Conservation (phyloP, 1,140 invertebrate genomes). For the Cryptotermes secundus region DNA sequence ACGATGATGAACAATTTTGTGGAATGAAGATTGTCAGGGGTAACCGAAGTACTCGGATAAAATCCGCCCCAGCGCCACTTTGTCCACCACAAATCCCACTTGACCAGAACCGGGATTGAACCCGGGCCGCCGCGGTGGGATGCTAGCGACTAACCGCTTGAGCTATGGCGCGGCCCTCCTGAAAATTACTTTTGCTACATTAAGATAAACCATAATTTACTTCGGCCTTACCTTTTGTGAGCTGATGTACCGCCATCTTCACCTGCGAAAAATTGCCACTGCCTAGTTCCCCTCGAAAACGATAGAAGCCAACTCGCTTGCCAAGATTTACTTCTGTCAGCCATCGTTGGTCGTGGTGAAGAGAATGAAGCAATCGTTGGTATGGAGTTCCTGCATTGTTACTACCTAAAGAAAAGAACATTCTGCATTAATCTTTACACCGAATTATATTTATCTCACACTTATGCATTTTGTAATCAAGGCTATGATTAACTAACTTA, state of each 20-base stretch:
- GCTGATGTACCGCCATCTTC: conserved; percentile 77
- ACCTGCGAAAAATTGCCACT: conserved; percentile 89
- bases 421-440: not conserved
- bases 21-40: no score
- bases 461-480: no score
- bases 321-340: conserved; percentile 63
- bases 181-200: not conserved
- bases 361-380: conserved; percentile 43
- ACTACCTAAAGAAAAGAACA: not conserved
- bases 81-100: no score
- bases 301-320: conserved; percentile 67
- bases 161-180: no score
- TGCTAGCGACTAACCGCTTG: no score
- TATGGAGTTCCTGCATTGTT: conserved; percentile 39
- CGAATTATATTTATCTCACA: no score
- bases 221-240: conserved; percentile 73
- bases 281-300: conserved; percentile 71
- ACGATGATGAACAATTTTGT: no score
- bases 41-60: no score
- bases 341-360: conserved; percentile 54
- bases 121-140: no score
- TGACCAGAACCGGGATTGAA: no score
- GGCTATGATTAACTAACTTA: no score
- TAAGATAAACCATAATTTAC: conserved; percentile 23
- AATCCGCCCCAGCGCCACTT: no score